Base-by-base conservation (phyloP, 2,888 invertebrate genomes). In the Notodonta ziczac region DNA sequence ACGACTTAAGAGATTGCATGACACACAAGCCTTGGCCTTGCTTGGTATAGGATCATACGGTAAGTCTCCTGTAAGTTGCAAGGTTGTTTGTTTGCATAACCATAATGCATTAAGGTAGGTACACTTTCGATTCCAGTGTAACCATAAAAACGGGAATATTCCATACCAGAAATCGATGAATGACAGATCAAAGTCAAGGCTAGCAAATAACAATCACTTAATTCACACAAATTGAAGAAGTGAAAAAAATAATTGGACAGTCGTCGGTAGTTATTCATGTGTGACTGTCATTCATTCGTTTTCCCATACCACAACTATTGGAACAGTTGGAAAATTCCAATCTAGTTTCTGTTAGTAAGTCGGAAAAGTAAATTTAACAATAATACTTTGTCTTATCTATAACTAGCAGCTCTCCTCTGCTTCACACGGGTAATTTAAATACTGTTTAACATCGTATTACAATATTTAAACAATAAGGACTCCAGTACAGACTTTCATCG, bases 171-270 rank as follows among this genome's bases (percentile, higher is more conserved):
- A 87, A 77, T 74, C 69, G 73, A 72, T 76, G 70, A 71, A 78
- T 74, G 79, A 75, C 76, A 77, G 75, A 73, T 82, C 76, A 68
- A 74, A 68, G 66, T 83, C 87, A 87, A 89, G 89, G 89, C 73
- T 82, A 73, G 79, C 83, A 84, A 84, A 84, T 84, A 80, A 84
- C 75, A 84, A 85, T 80, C 81, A 84, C 80, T 87, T 84, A 83
- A 80, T 82, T 82, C 78, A 73, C 78, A 76, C 78, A 80, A 78
- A 81, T 82, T 83, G 79, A 80, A 72, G 72, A 78, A 70, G 70
- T 79, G 76, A 70, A 84, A 83, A 87, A 88, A 87, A 85, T 83
- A 82, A 87, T 83, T 84, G 84, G 81, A 78, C 73, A 72, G 69
- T 73, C 70, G 76, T 70, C 64, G 65, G 74, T 62, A 78, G 72